Percentiles rank a stretch among this genome's conserved stretches.
Evolutionary conservation across 2,797 vertebrate genomes (phyloP).

Genomic region (Propithecus perrieri): DNA sequence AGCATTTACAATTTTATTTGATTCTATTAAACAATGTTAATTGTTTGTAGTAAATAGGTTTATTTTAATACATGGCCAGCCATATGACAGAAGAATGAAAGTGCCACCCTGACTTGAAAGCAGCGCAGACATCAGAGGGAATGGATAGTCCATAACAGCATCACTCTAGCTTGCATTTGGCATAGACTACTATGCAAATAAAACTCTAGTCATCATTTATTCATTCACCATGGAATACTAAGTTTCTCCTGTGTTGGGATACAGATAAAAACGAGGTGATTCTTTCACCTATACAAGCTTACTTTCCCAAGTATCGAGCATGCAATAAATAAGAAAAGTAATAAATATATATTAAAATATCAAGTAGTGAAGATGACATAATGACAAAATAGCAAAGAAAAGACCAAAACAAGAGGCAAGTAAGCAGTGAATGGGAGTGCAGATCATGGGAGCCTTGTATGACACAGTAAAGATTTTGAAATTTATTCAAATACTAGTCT

Average conservation of each 20-base stretch:
- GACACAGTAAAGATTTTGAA: background rate
- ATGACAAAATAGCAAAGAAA: background rate
- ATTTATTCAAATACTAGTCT: background rate
- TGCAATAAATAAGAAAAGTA: background rate
- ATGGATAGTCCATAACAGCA: background rate
- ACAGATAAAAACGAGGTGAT: background rate
- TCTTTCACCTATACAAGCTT: background rate
- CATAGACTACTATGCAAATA: background rate
- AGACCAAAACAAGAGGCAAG: background rate
- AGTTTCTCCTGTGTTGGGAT: background rate
- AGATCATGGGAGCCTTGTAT: background rate
- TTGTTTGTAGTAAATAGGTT: background rate
- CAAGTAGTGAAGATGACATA: background rate
- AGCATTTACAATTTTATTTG: too few species aligned
- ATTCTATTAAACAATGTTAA: background rate
- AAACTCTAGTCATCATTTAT: background rate
- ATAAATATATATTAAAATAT: background rate
- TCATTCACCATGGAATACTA: background rate
- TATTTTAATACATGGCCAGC: background rate
- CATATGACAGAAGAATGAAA: background rate
- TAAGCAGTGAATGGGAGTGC: background rate
- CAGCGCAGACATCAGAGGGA: background rate
- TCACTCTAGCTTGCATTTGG: background rate
- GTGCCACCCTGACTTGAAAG: background rate
- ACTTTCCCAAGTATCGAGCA: background rate